Conservation (phyloP, 2,797 vertebrate genomes). For the Anableps anableps region DNA sequence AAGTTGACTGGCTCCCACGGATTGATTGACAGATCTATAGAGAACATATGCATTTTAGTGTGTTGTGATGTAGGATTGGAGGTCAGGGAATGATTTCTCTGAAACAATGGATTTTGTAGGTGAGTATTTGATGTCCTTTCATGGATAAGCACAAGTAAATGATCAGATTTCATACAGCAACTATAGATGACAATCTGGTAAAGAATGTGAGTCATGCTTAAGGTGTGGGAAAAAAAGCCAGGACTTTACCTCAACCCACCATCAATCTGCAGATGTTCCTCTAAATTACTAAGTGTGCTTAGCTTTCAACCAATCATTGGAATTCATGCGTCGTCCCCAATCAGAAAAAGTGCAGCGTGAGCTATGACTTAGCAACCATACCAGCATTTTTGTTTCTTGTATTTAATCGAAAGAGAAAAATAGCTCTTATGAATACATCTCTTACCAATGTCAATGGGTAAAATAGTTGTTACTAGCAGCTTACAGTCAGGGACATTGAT, state of each 20-base stretch:
- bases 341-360: neutral
- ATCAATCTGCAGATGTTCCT: too few species aligned
- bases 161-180: neutral
- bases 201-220: neutral
- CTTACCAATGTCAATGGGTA: neutral
- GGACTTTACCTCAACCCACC: too few species aligned
- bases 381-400: neutral
- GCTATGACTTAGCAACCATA: neutral
- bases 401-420: neutral
- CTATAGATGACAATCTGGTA: neutral
- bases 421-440: neutral
- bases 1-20: neutral
- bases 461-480: neutral
- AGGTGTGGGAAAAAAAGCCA: neutral
- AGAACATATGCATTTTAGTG: neutral
- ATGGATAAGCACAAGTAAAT: neutral
- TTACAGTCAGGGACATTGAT: neutral
- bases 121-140: neutral
- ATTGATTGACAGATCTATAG: neutral
- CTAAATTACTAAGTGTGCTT: neutral
- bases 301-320: neutral
- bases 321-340: neutral
- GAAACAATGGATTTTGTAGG: neutral
- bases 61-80: neutral
- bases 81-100: neutral